Evolutionary conservation across 2,113 vertebrate species (phyloP).

Genomic region (Alligator mississippiensis): DNA sequence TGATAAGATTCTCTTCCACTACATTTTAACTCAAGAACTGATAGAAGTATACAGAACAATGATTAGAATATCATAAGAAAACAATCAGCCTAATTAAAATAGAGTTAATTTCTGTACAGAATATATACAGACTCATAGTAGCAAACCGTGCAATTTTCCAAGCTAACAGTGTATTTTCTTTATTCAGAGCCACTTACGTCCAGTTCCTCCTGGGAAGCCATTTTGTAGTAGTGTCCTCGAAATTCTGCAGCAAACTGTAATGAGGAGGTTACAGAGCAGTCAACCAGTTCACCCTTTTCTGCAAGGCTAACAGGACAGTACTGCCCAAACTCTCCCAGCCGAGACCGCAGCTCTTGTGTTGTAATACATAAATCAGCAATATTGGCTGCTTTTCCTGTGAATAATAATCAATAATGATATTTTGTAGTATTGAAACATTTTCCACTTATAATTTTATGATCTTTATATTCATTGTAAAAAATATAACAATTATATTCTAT

Average conservation of each 20-base stretch:
- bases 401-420: not conserved
- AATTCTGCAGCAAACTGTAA: slow-evolving; percentile 88
- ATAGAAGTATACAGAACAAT: not conserved
- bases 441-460: not conserved
- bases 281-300: slow-evolving; percentile 84
- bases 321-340: slow-evolving; percentile 88
- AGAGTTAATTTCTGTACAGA: not conserved
- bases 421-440: not conserved
- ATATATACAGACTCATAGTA: not conserved
- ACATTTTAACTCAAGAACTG: not conserved
- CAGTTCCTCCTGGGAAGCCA: slow-evolving; percentile 85
- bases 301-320: slow-evolving; percentile 93
- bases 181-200: slow-evolving; percentile 77
- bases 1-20: not conserved
- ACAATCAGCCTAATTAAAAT: not conserved
- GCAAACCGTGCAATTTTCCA: no score
- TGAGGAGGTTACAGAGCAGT: slow-evolving; percentile 81
- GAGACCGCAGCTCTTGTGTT: slow-evolving; percentile 82
- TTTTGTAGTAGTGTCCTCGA: slow-evolving; percentile 89
- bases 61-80: not conserved
- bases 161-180: no score
- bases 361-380: slow-evolving; percentile 89
- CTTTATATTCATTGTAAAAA: not conserved
- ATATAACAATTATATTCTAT: not conserved
- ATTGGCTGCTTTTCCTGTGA: slow-evolving; percentile 86